phyloP scores from a whole-genome alignment of 2,113 vertebrate species.

The Brachyistius frenatus region DNA sequence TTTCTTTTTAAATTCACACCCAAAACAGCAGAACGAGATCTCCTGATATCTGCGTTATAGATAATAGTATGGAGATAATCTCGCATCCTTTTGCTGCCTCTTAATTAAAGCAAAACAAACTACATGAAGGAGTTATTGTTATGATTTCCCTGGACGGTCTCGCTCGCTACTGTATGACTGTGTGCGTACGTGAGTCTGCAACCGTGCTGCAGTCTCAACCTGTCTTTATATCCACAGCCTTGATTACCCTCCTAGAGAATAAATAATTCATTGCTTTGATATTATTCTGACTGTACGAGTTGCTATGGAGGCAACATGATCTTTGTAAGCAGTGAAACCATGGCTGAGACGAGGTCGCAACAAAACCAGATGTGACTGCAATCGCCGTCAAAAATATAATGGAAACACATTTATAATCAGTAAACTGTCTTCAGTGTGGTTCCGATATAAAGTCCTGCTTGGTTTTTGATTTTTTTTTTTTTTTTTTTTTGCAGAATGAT shows the following conservation, averaged over 20 bases:
- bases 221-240: conserved; percentile 22
- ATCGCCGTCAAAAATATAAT: background rate
- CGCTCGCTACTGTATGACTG: background rate
- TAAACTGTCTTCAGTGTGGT: background rate
- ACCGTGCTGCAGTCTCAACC: conserved; percentile 27
- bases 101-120: conserved; percentile 25
- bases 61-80: conserved; percentile 30
- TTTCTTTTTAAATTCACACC: background rate
- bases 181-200: background rate
- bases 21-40: conserved; percentile 3
- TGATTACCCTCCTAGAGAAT: conserved; percentile 47
- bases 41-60: conserved; percentile 8
- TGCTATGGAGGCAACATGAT: conserved; percentile 60
- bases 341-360: background rate
- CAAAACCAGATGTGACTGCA: conserved; percentile 12
- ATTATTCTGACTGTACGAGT: conserved; percentile 58
- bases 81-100: conserved; percentile 6
- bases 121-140: background rate
- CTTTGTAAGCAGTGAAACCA: conserved; percentile 30
- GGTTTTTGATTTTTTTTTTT: background rate
- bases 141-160: conserved; percentile 23
- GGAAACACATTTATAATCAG: background rate
- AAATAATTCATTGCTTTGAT: conserved; percentile 73
- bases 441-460: background rate
- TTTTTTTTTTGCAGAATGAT: background rate